Evolutionary conservation across 35 echinoderm and acorn worm genomes (phyloP).

Genomic region (Ophiothrix spiculata): DNA sequence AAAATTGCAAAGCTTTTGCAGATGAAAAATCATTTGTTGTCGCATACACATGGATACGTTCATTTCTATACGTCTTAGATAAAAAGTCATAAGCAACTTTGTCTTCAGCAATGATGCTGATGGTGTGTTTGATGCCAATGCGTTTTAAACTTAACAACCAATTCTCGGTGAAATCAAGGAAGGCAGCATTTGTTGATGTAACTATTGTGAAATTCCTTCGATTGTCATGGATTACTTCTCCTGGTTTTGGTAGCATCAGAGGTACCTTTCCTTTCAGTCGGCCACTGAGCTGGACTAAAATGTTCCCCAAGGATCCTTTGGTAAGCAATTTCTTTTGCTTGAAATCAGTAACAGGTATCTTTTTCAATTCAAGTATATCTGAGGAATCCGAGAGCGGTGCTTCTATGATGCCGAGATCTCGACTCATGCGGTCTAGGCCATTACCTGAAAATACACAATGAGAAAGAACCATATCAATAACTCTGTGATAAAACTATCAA

Average conservation of each 20-base stretch:
- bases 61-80: neutral
- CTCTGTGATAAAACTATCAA: too few species aligned
- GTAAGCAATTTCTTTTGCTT: neutral
- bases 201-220: neutral
- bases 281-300: neutral
- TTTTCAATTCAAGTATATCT: neutral
- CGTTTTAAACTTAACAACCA: neutral
- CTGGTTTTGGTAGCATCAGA: neutral
- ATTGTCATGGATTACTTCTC: neutral
- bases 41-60: neutral
- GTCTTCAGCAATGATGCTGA: neutral
- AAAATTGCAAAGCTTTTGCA: neutral
- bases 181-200: neutral
- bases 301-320: neutral
- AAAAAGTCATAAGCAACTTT: neutral
- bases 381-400: neutral
- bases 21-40: neutral
- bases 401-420: too few species aligned
- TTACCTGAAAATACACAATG: too few species aligned
- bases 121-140: neutral
- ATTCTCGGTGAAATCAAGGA: conserved; percentile 10
- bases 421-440: too few species aligned
- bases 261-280: neutral
- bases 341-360: neutral
- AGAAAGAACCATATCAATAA: too few species aligned